Evolutionary conservation across 2,113 vertebrate species (phyloP).

Genomic region (Thinocorus orbignyianus): DNA sequence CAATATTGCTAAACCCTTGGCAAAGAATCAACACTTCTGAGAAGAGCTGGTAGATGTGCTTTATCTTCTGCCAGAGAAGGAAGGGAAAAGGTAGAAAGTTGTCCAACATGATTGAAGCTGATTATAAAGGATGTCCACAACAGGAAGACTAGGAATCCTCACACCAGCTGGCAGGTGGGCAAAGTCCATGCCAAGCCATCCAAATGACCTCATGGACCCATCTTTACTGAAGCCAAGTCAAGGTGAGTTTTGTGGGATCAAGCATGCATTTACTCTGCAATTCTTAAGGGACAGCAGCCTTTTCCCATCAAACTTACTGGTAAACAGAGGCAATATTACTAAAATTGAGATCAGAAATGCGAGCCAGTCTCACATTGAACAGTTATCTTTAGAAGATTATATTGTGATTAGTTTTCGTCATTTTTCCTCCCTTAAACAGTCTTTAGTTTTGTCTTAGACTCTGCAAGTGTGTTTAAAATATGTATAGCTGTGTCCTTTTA

Average conservation of each 20-base stretch:
- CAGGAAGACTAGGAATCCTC: neutral
- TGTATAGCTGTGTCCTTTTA: neutral
- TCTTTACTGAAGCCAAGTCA: neutral
- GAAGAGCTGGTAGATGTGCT: neutral
- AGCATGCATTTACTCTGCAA: neutral
- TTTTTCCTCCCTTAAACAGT: neutral
- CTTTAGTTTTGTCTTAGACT: neutral
- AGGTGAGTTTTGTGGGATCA: neutral
- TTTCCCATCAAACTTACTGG: neutral
- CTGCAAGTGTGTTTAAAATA: neutral
- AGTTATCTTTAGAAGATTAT: neutral
- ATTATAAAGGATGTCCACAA: neutral
- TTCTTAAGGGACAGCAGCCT: neutral
- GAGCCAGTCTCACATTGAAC: neutral
- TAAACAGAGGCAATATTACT: neutral
- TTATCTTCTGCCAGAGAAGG: neutral
- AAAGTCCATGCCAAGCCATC: neutral
- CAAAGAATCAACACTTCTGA: neutral
- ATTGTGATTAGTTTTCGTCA: neutral
- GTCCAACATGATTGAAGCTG: neutral
- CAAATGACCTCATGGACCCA: neutral
- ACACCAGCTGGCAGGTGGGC: neutral
- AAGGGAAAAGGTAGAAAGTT: neutral
- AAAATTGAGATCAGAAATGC: neutral
- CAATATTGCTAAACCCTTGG: neutral